Percentiles rank a stretch among this genome's conserved stretches.
Conservation (phyloP, 2,888 invertebrate genomes). For the Acleris literana region DNA sequence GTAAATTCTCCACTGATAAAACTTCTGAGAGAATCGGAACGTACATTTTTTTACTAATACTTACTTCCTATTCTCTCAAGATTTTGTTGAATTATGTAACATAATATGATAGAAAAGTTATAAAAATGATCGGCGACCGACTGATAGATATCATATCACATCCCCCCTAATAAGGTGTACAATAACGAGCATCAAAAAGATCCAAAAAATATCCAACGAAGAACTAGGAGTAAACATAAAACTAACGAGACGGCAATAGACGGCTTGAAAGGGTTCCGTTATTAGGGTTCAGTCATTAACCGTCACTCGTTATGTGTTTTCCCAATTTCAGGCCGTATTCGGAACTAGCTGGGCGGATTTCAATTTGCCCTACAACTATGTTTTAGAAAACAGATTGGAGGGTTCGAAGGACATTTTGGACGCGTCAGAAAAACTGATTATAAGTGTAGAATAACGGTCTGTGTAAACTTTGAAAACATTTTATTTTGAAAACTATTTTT, state of each 20-base stretch:
- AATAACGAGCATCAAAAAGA: neutral
- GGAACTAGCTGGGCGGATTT: slow-evolving; percentile 28
- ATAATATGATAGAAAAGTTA: too few relatives aligned
- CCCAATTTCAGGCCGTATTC: slow-evolving; percentile 27
- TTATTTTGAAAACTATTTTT: too few relatives aligned
- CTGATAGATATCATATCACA: too few relatives aligned
- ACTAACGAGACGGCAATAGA: slow-evolving; percentile 29
- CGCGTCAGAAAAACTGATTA: neutral
- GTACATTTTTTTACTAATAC: too few relatives aligned
- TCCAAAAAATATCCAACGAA: slow-evolving; percentile 1
- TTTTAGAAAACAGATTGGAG: slow-evolving; percentile 33
- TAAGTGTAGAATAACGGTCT: neutral
- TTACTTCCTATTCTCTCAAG: too few relatives aligned
- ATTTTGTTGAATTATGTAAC: too few relatives aligned
- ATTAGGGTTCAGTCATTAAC: slow-evolving; percentile 34
- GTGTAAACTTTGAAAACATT: too few relatives aligned
- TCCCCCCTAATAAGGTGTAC: too few relatives aligned
- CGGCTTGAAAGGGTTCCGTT: slow-evolving; percentile 34
- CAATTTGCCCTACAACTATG: slow-evolving; percentile 28
- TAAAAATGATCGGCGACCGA: too few relatives aligned
- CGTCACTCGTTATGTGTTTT: slow-evolving; percentile 29
- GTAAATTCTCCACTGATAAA: too few relatives aligned
- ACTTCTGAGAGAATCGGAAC: too few relatives aligned
- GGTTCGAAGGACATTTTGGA: slow-evolving; percentile 22
- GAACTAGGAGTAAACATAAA: slow-evolving; percentile 20